Conservation (phyloP, 2,113 vertebrate genomes). For the Dissostichus mawsoni region DNA sequence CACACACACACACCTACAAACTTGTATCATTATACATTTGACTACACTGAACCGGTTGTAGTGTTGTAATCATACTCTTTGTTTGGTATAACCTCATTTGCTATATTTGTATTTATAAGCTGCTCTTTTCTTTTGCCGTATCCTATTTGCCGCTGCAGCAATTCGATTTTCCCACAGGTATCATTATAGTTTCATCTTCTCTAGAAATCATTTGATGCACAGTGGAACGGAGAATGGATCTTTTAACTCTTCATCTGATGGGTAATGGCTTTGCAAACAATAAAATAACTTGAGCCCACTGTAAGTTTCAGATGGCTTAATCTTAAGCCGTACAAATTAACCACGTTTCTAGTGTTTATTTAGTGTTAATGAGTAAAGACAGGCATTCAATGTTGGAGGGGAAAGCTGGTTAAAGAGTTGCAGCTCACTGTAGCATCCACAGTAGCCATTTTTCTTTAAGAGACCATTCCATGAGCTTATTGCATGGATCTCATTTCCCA, state of each 20-base stretch:
- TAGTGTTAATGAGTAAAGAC: neutral
- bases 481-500: neutral
- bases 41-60: conserved; percentile 8
- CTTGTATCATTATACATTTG: neutral
- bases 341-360: neutral
- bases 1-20: too few relatives aligned
- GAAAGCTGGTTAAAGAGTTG: neutral
- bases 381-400: neutral
- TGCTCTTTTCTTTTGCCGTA: conserved; percentile 39
- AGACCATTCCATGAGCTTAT: neutral
- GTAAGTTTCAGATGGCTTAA: neutral
- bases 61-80: conserved; percentile 31
- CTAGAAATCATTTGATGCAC: conserved; percentile 65
- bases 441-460: too few relatives aligned
- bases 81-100: conserved; percentile 37
- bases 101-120: conserved; percentile 55
- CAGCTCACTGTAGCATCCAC: neutral
- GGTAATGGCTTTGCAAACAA: neutral
- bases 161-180: conserved; percentile 57
- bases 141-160: conserved; percentile 57
- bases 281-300: neutral
- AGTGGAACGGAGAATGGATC: conserved; percentile 56
- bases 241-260: conserved; percentile 38
- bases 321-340: neutral
- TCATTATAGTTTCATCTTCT: conserved; percentile 62